Evolutionary conservation across 2,113 vertebrate species (phyloP).

Genomic region (Sinocyclocheilus grahami): DNA sequence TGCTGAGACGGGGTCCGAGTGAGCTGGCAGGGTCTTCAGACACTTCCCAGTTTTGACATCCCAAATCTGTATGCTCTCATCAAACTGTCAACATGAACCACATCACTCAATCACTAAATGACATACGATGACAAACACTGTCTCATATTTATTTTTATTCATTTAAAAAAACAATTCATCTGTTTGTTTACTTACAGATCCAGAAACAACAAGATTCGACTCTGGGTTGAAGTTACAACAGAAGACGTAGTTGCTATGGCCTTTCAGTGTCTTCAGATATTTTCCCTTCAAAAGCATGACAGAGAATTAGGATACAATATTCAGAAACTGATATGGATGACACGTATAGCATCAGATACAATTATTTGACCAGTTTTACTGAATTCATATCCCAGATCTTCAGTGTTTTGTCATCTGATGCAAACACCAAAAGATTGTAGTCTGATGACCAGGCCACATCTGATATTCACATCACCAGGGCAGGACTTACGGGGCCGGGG

Average conservation of each 20-base stretch:
- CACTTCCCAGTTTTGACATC: conserved; percentile 98
- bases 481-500: too few species aligned
- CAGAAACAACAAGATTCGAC: conserved; percentile 98
- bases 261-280: conserved; percentile 96
- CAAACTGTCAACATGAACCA: conserved; percentile 78
- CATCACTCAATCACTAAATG: neutral
- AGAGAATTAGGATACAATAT: neutral
- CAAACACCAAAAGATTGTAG: conserved; percentile 96
- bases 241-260: conserved; percentile 99
- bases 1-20: conserved; percentile 95
- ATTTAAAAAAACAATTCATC: neutral
- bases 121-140: too few species aligned
- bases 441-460: conserved; percentile 92
- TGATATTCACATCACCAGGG: too few species aligned
- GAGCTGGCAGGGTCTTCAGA: conserved; percentile 96
- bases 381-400: conserved; percentile 99
- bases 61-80: conserved; percentile 97
- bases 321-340: neutral
- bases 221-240: conserved; percentile 99
- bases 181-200: conserved; percentile 84
- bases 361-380: conserved; percentile 65
- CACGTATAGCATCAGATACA: neutral
- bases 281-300: conserved; percentile 81
- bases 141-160: neutral
- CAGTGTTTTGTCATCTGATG: conserved; percentile 97